Evolutionary conservation across 1,140 invertebrate species (phyloP).

Genomic region (Eriosoma lanigerum): DNA sequence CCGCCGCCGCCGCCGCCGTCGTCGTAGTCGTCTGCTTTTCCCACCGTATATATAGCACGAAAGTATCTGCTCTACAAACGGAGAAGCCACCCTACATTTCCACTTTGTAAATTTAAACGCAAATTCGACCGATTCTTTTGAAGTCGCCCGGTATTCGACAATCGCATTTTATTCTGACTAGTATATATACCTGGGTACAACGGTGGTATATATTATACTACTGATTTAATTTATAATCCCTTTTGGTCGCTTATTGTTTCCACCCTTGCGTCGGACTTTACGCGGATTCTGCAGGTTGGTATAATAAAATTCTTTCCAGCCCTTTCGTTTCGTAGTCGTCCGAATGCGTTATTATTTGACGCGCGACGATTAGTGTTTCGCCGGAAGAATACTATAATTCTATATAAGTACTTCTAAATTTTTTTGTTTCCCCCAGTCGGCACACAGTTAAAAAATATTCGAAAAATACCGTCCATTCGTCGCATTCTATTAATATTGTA

Average conservation of each 20-base stretch:
- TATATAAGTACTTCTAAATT: too few relatives aligned
- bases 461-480: conserved; percentile 5
- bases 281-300: background rate
- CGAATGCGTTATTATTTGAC: background rate
- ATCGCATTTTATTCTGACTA: conserved; percentile 40
- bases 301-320: conserved; percentile 25
- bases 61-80: conserved; percentile 25
- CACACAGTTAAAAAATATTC: background rate
- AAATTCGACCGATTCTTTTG: conserved; percentile 49
- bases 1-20: too few relatives aligned
- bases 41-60: background rate
- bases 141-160: conserved; percentile 41
- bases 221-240: conserved; percentile 50
- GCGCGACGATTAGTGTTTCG: background rate
- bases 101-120: conserved; percentile 45
- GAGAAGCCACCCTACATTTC: conserved; percentile 39
- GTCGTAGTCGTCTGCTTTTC: background rate
- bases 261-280: background rate
- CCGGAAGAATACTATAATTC: too few relatives aligned
- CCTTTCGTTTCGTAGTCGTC: background rate
- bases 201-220: background rate
- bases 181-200: conserved; percentile 23
- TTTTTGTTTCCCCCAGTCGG: too few relatives aligned
- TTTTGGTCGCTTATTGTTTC: background rate
- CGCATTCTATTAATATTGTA: background rate